Percentiles rank a stretch among this genome's conserved stretches.
phyloP scores from a whole-genome alignment of 2,888 invertebrate species.

The Linnaemya tessellans region DNA sequence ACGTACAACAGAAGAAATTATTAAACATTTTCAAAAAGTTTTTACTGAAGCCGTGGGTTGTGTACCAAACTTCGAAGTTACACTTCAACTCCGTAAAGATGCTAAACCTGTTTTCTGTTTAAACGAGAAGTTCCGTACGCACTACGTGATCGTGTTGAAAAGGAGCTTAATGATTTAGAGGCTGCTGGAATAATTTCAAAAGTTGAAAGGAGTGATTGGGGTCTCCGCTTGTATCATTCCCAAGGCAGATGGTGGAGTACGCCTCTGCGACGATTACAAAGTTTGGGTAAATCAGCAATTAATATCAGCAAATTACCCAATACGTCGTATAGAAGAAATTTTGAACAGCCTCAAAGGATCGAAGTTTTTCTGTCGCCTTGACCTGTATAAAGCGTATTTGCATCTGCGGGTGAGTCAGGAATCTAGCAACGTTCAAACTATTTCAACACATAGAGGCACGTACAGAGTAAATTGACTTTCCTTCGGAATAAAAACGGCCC shows the following conservation, averaged over 20 bases:
- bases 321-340: constrained; percentile 65
- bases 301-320: constrained; percentile 41
- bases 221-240: constrained; percentile 31
- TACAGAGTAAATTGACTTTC: not conserved
- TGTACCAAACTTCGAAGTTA: constrained; percentile 47
- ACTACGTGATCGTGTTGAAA: constrained; percentile 24
- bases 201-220: constrained; percentile 47
- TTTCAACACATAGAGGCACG: constrained; percentile 37
- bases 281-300: constrained; percentile 39
- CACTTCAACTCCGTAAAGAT: constrained; percentile 23
- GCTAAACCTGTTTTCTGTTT: constrained; percentile 34
- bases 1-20: not conserved
- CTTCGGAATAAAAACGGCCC: constrained; percentile 7
- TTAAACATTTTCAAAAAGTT: constrained; percentile 5
- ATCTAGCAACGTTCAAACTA: constrained; percentile 63
- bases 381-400: constrained; percentile 66
- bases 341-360: constrained; percentile 60
- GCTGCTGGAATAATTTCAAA: constrained; percentile 20
- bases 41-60: constrained; percentile 50
- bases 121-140: constrained; percentile 63
- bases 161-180: constrained; percentile 31
- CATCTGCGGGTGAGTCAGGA: constrained; percentile 51
- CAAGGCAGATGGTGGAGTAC: not conserved
- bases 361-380: constrained; percentile 59
- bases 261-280: constrained; percentile 40